Conservation (phyloP, 2,888 invertebrate species). For the Drosophila mimetica region DNA sequence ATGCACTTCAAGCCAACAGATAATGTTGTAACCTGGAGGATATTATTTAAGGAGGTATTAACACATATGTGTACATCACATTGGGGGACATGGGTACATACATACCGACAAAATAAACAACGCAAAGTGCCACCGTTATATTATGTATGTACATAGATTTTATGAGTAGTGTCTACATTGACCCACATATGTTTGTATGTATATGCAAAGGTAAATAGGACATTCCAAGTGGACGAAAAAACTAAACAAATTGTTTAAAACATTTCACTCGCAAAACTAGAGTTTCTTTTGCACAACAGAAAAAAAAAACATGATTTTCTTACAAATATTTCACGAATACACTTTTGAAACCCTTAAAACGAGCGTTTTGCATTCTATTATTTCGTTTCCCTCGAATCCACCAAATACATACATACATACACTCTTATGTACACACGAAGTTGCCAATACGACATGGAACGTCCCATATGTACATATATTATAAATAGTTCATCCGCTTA, state of each 20-base stretch:
- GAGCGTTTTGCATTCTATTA: neutral
- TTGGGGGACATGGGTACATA: neutral
- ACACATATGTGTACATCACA: no score
- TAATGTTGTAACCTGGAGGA: slow-evolving; percentile 3
- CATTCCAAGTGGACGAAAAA: neutral
- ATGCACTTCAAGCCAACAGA: neutral
- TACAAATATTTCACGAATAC: neutral
- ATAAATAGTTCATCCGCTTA: neutral
- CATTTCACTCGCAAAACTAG: neutral
- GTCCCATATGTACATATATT: neutral
- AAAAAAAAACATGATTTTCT: neutral
- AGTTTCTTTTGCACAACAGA: neutral
- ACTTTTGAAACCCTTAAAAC: neutral
- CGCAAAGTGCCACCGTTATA: slow-evolving; percentile 11
- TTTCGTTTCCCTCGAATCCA: neutral
- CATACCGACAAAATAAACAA: slow-evolving; percentile 18
- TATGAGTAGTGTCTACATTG: slow-evolving; percentile 20
- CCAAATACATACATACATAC: slow-evolving; percentile 2
- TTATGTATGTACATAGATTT: slow-evolving; percentile 20
- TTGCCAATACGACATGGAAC: slow-evolving; percentile 4
- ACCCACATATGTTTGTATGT: slow-evolving; percentile 22
- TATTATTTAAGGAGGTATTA: neutral
- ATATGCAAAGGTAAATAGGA: slow-evolving; percentile 5
- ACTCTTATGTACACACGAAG: slow-evolving; percentile 10
- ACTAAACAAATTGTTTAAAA: neutral